Percentiles rank a stretch among this genome's conserved stretches.
Evolutionary conservation across 2,797 vertebrate genomes (phyloP).

Genomic region (Pangasius krempfi): DNA sequence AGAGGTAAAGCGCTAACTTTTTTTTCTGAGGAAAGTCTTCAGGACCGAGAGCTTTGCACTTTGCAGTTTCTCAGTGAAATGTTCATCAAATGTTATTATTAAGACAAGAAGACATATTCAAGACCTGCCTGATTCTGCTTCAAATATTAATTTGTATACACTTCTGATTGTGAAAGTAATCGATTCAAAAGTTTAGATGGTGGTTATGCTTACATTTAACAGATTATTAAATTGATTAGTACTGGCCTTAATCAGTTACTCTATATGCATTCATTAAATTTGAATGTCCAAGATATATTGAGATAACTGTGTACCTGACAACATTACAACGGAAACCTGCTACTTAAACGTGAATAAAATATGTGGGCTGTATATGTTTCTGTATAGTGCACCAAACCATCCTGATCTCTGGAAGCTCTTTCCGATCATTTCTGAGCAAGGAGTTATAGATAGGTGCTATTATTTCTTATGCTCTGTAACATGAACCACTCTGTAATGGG

Average conservation of each 20-base stretch:
- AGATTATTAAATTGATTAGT: neutral
- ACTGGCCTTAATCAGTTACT: neutral
- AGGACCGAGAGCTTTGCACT: neutral
- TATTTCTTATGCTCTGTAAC: neutral
- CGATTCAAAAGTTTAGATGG: neutral
- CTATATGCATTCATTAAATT: neutral
- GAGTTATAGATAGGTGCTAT: neutral
- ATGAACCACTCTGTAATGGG: conserved; percentile 22
- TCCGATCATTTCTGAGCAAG: neutral
- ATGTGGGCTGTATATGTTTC: neutral
- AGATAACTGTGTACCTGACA: neutral
- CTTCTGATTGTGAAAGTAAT: neutral
- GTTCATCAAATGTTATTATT: neutral
- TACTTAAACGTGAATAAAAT: neutral
- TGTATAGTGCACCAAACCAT: neutral
- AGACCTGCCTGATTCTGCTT: neutral
- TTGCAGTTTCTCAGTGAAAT: neutral
- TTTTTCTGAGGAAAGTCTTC: neutral
- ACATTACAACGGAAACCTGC: neutral
- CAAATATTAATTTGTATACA: neutral
- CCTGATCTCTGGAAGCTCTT: neutral
- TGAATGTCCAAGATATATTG: neutral
- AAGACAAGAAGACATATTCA: neutral
- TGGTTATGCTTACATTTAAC: neutral
- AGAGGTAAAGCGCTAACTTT: neutral